Conservation (phyloP, 2,113 vertebrate genomes). For the Ameiurus melas region DNA sequence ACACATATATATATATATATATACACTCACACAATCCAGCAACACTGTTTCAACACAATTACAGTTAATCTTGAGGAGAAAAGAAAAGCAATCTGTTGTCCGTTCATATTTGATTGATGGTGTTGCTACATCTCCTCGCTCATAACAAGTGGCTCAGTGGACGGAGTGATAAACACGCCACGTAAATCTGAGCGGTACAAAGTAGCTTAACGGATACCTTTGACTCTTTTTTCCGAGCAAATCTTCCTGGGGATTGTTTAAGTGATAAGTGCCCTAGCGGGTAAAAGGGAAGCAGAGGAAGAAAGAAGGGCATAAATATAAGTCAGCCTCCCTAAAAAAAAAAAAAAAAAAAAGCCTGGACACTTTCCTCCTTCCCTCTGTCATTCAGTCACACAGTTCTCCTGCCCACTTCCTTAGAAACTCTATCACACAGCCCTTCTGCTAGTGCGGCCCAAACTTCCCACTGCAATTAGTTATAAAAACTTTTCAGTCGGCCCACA, state of each 20-base stretch:
- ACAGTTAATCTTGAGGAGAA: not conserved
- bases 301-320: constrained; percentile 64
- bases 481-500: constrained; percentile 79
- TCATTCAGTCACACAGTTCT: constrained; percentile 72
- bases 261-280: constrained; percentile 58
- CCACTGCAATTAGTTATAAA: constrained; percentile 84
- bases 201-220: constrained; percentile 62
- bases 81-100: not conserved
- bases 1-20: not conserved
- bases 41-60: not conserved
- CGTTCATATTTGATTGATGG: not conserved
- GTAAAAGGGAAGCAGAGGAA: constrained; percentile 53
- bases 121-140: not conserved
- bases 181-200: constrained; percentile 59
- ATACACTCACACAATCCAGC: not conserved
- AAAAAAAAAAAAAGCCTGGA: constrained; percentile 56
- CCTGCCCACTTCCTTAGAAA: constrained; percentile 80
- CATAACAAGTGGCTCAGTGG: not conserved
- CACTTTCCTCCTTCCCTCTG: constrained; percentile 67
- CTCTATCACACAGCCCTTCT: constrained; percentile 67
- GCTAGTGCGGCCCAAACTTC: constrained; percentile 68
- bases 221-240: constrained; percentile 62
- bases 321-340: constrained; percentile 43
- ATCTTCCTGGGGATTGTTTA: constrained; percentile 67
- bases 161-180: not conserved